Evolutionary conservation across 2,113 vertebrate genomes (phyloP), one percentile per base, ranked within the genome.

Genomic region (Anser cygnoides): DNA sequence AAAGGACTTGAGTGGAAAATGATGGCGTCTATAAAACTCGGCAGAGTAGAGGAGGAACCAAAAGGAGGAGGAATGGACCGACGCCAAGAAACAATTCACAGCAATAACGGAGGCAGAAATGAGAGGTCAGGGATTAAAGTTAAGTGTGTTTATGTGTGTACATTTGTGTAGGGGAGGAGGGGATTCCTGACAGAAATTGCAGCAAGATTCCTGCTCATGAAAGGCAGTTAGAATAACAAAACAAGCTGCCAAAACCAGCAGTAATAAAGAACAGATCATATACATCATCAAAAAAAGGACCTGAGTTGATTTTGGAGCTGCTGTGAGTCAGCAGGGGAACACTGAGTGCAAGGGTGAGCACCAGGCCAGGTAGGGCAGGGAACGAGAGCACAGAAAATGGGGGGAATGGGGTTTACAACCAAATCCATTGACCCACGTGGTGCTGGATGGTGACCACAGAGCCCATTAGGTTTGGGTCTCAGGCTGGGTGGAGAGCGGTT

Each of bases 41-140:
- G 74, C 21, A 35, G 52, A 93, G 89, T 21, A 85, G 88, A 43
- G 31, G 62, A 79, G 55, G 74, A 95, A 76, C 62, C 84, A 73
- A 76, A 81, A 92, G 88, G 76, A 89, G 87, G 57, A 73, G 74
- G 86, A 81, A 62, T 76, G 84, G 93, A 89, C 13, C 1, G 41
- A 70, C 0, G 50, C 94, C 73, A 87, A 95, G 92, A 90, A 96
- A 74, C 33, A 65, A 76, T 55, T 96, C 90, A 87, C 37, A 74
- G 90, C 83, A 92, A 58, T 95, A 93, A 92, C 4, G 28, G 85
- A 95, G 94, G 50, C 66, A 82, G 86, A 57, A 97, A 96, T 43
- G 84, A 92, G 88, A 93, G 92, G 92, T 92, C 88, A 77, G 90
- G 88, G 86, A 81, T 87, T 94, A 72, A 84, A 90, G 79, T 91